Conservation (phyloP, 2,797 vertebrate genomes). For the Acanthornis magna region DNA sequence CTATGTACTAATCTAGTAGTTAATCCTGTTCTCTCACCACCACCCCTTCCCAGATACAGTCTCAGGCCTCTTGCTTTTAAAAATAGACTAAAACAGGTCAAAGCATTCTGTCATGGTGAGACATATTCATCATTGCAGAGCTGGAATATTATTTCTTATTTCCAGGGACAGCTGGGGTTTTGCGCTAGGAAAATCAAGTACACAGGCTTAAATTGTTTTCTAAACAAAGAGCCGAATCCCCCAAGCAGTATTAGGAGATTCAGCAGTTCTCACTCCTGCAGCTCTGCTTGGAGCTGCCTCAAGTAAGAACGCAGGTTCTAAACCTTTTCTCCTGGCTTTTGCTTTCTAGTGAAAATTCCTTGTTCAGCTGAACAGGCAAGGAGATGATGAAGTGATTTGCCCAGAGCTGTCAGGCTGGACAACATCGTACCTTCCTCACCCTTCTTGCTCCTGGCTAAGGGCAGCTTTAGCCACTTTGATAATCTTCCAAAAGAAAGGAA, state of each 20-base stretch:
- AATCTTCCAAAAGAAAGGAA: neutral
- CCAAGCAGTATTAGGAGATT: neutral
- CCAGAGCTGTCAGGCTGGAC: neutral
- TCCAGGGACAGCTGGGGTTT: neutral
- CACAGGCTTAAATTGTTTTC: neutral
- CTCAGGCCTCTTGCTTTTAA: neutral
- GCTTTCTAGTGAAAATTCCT: neutral
- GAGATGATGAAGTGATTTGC: constrained; percentile 20
- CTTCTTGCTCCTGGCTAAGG: neutral
- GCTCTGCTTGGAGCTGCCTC: accelerated
- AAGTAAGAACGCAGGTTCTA: neutral
- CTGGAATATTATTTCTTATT: neutral
- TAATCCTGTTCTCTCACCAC: neutral
- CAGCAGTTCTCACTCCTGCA: neutral
- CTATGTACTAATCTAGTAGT: neutral
- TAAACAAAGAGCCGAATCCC: neutral
- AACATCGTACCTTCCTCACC: neutral
- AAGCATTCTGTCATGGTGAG: neutral
- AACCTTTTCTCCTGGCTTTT: neutral
- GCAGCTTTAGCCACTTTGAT: neutral
- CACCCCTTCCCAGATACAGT: neutral
- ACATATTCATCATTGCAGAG: neutral
- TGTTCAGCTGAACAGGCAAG: neutral
- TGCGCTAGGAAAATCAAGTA: neutral
- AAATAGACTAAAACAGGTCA: neutral